Evolutionary conservation across 1,140 invertebrate genomes (phyloP).

Genomic region (Elymnias hypermnestra): DNA sequence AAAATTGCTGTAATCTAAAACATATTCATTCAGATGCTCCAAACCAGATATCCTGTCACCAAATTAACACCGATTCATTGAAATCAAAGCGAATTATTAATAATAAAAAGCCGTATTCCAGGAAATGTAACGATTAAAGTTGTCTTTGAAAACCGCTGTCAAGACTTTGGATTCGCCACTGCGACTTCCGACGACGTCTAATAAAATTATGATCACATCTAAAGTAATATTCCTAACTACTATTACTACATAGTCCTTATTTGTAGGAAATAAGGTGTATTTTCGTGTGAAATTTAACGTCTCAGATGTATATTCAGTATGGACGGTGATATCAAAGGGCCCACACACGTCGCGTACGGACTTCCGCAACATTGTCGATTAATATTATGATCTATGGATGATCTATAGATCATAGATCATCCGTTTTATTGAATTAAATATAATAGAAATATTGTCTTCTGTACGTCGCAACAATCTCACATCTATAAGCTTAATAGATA

Average conservation of each 20-base stretch:
- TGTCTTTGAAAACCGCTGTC: constrained; percentile 27
- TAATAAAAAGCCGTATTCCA: constrained; percentile 2
- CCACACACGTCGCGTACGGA: constrained; percentile 33
- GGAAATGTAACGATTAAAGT: constrained; percentile 22
- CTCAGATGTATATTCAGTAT: constrained; percentile 9
- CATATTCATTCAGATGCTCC: background rate
- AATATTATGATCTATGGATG: constrained; percentile 18
- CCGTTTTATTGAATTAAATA: too few relatives aligned
- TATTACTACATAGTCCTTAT: constrained; percentile 9
- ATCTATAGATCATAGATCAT: too few relatives aligned
- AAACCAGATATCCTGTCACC: constrained; percentile 1
- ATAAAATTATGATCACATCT: constrained; percentile 34
- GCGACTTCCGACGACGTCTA: constrained; percentile 31
- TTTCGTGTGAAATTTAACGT: constrained; percentile 2
- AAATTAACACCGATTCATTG: background rate
- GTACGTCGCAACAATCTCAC: too few relatives aligned
- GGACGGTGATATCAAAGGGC: constrained; percentile 31
- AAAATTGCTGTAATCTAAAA: background rate
- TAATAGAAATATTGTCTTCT: too few relatives aligned
- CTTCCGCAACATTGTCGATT: constrained; percentile 29
- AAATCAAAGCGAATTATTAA: constrained; percentile 18
- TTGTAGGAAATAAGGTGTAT: background rate
- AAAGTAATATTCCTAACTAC: constrained; percentile 8
- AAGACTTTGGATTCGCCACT: constrained; percentile 34
- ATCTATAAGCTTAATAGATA: too few relatives aligned